Evolutionary conservation across 1,140 invertebrate genomes (phyloP), one percentile per base, ranked within the genome.

Genomic region (Ericerus pela): DNA sequence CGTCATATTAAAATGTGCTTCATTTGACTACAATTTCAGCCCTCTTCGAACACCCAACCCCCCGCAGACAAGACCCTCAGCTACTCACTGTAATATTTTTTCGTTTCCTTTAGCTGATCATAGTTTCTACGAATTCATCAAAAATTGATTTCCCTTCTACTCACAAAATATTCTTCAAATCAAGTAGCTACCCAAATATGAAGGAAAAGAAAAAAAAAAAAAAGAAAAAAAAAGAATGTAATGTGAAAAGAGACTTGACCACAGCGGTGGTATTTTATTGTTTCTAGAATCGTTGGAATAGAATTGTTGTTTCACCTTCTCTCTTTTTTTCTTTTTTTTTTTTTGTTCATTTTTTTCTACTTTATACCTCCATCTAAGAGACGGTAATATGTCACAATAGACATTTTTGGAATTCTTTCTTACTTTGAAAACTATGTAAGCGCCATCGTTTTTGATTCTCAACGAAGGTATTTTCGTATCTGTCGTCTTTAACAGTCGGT

Each of bases 351-450:
- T n/a, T n/a, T n/a, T n/a, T n/a, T n/a, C n/a, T n/a, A n/a, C n/a
- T n/a, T n/a, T n/a, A n/a, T 47, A 24, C 26, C 26, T 24, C 20
- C 18, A 47, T 24, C 12, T 47, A 47, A 24, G 26, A 47, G 41
- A 47, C 41, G 41, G 41, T 47, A 47, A 47, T 47, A 47, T 47
- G 41, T 47, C 41, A 47, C 41, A 47, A 47, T 24, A 47, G 41
- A 47, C 20, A 47, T 47, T 47, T 24, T 47, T 47, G 22, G 41
- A 47, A 47, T 47, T 47, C 41, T 24, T 47, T 47, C 41, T 24
- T 47, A 24, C 26, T 47, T 47, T 8, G 26, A 47, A 47, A 47
- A 18, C 26, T 22, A 16, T 47, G 41, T 47, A 24, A 47, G 41
- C 41, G 41, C 41, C 41, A 47, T 47, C 30, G 30, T 33, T 24